These are phyloP conservation scores for Gobionotothen gibberifrons DNA, from an alignment of 2,797 vertebrate genomes.

Conservation along the genomic window DNA sequence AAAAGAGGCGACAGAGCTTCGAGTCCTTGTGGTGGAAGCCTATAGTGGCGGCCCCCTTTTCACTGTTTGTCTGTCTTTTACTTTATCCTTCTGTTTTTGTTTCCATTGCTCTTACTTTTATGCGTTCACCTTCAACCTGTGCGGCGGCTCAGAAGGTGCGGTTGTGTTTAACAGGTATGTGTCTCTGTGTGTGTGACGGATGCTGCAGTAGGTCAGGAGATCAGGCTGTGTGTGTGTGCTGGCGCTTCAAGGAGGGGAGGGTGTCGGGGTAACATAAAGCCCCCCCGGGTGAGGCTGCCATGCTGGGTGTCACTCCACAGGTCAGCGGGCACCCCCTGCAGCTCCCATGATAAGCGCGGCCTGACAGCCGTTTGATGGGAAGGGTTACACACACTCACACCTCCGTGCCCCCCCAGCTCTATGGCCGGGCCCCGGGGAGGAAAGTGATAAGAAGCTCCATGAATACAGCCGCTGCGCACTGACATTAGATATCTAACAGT, in stretches of 20 bases:
- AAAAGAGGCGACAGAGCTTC: conserved; percentile 68
- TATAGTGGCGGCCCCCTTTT: conserved; percentile 18
- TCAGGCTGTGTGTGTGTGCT: conserved; percentile 33
- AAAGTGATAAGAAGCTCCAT: conserved; percentile 86
- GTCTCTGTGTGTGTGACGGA: conserved; percentile 37
- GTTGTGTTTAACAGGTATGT: conserved; percentile 36
- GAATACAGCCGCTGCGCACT: conserved; percentile 81
- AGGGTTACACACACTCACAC: conserved; percentile 72
- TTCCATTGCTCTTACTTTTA: conserved; percentile 31
- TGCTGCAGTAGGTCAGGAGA: conserved; percentile 44
- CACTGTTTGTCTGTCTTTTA: conserved; percentile 29
- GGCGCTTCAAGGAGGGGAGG: conserved; percentile 13
- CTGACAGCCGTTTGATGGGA: conserved; percentile 83
- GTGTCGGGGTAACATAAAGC: conserved; percentile 59
- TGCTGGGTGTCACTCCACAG: conserved; percentile 82
- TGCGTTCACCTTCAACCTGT: conserved; percentile 21
- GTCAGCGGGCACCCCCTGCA: conserved; percentile 83
- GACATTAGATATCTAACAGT: conserved; percentile 78
- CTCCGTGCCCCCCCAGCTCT: conserved; percentile 46
- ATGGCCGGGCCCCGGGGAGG: conserved; percentile 74
- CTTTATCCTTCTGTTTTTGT: conserved; percentile 28
- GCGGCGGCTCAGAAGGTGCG: conserved; percentile 31
- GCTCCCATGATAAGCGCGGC: conserved; percentile 86
- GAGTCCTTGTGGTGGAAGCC: conserved; percentile 32
- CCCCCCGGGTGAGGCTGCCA: conserved; percentile 46